These are phyloP conservation scores for Ptiloglossa arizonensis DNA, from an alignment of 1,140 invertebrate species.

Conservation along the genomic window DNA sequence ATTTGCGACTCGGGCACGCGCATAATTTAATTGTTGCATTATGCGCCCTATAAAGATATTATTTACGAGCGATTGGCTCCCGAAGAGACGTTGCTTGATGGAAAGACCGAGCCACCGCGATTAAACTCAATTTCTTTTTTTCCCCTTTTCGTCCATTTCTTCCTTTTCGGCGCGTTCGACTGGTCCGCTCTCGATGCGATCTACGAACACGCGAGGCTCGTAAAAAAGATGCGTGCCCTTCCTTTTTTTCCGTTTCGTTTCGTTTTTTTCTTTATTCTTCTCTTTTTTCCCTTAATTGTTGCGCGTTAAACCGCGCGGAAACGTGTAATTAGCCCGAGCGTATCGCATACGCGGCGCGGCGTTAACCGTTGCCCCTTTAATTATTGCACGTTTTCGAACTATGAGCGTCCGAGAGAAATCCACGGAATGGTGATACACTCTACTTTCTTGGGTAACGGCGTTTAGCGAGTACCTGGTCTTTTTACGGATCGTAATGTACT, in stretches of 20 bases:
- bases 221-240: background rate
- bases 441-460: background rate
- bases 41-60: slow-evolving; percentile 3
- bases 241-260: slow-evolving; percentile 3
- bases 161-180: background rate
- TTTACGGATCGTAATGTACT: too few species aligned
- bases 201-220: slow-evolving; percentile 6
- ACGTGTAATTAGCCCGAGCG: slow-evolving; percentile 7
- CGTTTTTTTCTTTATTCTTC: too few species aligned
- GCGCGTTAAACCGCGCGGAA: slow-evolving; percentile 15
- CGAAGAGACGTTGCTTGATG: background rate
- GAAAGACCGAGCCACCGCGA: background rate
- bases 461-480: background rate
- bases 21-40: slow-evolving; percentile 30
- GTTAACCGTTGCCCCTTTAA: slow-evolving; percentile 20
- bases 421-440: background rate
- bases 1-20: slow-evolving; percentile 19
- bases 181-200: background rate
- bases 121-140: background rate
- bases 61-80: background rate
- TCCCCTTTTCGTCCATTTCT: background rate
- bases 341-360: slow-evolving; percentile 6
- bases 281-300: too few species aligned
- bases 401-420: background rate
- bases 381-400: background rate